Conservation (phyloP, 2,888 invertebrate genomes). For the Catocala sponsa region DNA sequence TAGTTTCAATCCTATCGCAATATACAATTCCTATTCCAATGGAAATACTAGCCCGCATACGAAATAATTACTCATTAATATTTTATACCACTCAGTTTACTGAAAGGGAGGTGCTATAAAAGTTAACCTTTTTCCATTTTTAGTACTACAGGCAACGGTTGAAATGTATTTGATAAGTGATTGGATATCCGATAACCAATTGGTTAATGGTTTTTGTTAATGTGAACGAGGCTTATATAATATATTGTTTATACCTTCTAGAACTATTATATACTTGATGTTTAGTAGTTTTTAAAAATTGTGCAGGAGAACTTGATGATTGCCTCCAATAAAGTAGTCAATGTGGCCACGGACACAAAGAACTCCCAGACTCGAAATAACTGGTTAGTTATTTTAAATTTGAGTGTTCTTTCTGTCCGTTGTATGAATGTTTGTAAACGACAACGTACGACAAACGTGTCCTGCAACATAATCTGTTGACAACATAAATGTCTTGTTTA, state of each 20-base stretch:
- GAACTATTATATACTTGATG: background rate
- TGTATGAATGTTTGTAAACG: too few relatives aligned
- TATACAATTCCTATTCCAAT: background rate
- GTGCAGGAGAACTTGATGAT: too few relatives aligned
- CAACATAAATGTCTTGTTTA: too few relatives aligned
- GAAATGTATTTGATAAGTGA: constrained; percentile 38
- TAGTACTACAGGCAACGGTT: constrained; percentile 24
- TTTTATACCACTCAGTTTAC: constrained; percentile 28
- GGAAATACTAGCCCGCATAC: constrained; percentile 7
- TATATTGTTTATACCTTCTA: background rate
- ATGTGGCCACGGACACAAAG: too few relatives aligned
- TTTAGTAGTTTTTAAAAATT: too few relatives aligned
- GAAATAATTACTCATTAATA: constrained; percentile 26
- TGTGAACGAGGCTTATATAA: constrained; percentile 26
- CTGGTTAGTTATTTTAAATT: too few relatives aligned
- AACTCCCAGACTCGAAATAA: too few relatives aligned
- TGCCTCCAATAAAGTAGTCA: too few relatives aligned
- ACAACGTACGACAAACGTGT: too few relatives aligned
- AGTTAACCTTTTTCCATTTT: constrained; percentile 30
- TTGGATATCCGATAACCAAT: constrained; percentile 48
- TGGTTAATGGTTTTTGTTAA: constrained; percentile 50
- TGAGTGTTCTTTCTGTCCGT: too few relatives aligned
- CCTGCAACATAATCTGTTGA: too few relatives aligned
- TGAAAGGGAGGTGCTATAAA: constrained; percentile 22
- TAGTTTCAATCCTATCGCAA: background rate